Evolutionary conservation across 2,888 invertebrate genomes (phyloP).

Genomic region (Scaeva pyrastri): DNA sequence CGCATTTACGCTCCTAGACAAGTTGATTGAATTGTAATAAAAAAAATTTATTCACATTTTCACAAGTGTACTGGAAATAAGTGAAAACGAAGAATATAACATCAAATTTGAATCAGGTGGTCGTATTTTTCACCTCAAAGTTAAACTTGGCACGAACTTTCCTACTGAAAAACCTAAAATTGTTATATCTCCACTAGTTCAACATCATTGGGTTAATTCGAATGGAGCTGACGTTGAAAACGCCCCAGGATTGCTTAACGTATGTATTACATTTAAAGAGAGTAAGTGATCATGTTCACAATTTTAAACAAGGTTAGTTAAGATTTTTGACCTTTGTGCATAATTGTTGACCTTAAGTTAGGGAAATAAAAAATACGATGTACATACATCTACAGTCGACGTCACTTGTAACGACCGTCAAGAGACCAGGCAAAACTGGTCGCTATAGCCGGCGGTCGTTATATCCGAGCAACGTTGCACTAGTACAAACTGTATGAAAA

Average conservation of each 20-base stretch:
- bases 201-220: slow-evolving; percentile 89
- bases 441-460: no score
- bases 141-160: slow-evolving; percentile 88
- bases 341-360: no score
- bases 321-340: no score
- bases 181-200: slow-evolving; percentile 87
- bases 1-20: slow-evolving; percentile 2
- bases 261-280: slow-evolving; percentile 80
- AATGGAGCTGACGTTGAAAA: slow-evolving; percentile 88
- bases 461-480: no score
- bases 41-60: neutral
- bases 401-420: no score
- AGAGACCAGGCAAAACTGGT: no score
- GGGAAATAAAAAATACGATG: no score
- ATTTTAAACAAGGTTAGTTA: neutral
- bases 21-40: neutral
- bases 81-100: slow-evolving; percentile 89
- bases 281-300: neutral
- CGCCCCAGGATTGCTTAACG: slow-evolving; percentile 91
- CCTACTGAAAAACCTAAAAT: slow-evolving; percentile 90
- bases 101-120: slow-evolving; percentile 88
- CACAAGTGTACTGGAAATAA: slow-evolving; percentile 88
- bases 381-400: no score
- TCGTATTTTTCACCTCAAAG: slow-evolving; percentile 87
- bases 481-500: no score